These are phyloP conservation scores for Elephantulus edwardii DNA, from an alignment of 2,113 vertebrate species.

Conservation along the genomic window DNA sequence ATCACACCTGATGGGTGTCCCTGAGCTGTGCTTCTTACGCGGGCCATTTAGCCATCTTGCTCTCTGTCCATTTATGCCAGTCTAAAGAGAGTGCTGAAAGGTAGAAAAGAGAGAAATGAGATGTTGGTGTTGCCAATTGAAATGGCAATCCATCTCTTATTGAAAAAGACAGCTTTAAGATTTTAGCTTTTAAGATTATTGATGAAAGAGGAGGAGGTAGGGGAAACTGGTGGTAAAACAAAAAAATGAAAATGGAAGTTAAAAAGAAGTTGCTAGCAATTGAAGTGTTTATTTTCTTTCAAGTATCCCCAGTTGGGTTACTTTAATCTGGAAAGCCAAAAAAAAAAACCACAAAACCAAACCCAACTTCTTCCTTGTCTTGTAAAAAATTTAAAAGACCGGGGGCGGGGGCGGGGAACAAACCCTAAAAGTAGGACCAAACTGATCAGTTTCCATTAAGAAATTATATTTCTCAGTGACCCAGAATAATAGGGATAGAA, in stretches of 20 bases:
- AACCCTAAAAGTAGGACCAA: slow-evolving; percentile 20
- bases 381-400: slow-evolving; percentile 39
- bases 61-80: background rate
- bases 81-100: background rate
- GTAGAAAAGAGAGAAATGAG: background rate
- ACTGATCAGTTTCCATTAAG: slow-evolving; percentile 48
- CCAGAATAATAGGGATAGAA: slow-evolving; percentile 42
- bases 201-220: slow-evolving; percentile 1
- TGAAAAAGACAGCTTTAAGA: background rate
- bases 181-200: slow-evolving; percentile 23
- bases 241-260: background rate
- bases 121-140: background rate
- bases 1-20: background rate
- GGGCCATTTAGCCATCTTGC: background rate
- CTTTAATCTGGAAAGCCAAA: slow-evolving; percentile 43
- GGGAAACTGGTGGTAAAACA: slow-evolving; percentile 28
- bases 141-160: background rate
- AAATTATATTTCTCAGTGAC: slow-evolving; percentile 46
- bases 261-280: slow-evolving; percentile 2
- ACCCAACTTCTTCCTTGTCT: slow-evolving; percentile 7
- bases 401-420: background rate
- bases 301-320: background rate
- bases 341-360: too few relatives aligned
- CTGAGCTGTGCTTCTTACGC: background rate
- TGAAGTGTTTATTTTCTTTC: slow-evolving; percentile 33